Percentiles rank a stretch among this genome's conserved stretches.
Conservation (phyloP, 1,140 invertebrate genomes). For the Saccostrea echinata region DNA sequence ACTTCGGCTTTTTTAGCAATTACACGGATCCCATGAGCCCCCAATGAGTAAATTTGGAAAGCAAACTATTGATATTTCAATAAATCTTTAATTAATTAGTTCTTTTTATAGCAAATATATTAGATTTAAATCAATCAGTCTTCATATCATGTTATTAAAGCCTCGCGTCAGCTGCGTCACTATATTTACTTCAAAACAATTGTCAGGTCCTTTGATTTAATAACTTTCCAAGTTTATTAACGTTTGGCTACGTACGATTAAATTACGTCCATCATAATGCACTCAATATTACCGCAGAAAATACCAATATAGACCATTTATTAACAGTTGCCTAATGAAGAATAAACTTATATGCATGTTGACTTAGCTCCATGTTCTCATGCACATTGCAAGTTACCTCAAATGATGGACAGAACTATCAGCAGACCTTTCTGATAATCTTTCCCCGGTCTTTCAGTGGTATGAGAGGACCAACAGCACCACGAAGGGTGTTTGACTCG, state of each 20-base stretch:
- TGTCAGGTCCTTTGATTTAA: not conserved
- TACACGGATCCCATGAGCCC: slow-evolving; percentile 16
- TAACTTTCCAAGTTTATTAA: slow-evolving; percentile 22
- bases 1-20: slow-evolving; percentile 26
- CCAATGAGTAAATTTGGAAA: slow-evolving; percentile 29
- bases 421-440: not conserved
- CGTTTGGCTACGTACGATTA: not conserved
- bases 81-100: slow-evolving; percentile 25
- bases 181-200: not conserved
- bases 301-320: not conserved
- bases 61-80: slow-evolving; percentile 37
- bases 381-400: not conserved
- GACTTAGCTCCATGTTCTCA: not conserved
- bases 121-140: slow-evolving; percentile 32
- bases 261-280: not conserved
- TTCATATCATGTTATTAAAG: slow-evolving; percentile 3
- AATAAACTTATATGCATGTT: not conserved
- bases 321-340: not conserved
- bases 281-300: not conserved
- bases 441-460: not conserved
- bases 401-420: not conserved
- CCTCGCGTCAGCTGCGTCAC: slow-evolving; percentile 7
- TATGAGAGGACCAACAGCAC: not conserved
- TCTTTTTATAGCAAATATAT: slow-evolving; percentile 34
- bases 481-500: not conserved